A percentile compares a stretch with the other conserved stretches of the same genome.
Conservation (phyloP, 2,113 vertebrate species). For the Polyodon spathula region DNA sequence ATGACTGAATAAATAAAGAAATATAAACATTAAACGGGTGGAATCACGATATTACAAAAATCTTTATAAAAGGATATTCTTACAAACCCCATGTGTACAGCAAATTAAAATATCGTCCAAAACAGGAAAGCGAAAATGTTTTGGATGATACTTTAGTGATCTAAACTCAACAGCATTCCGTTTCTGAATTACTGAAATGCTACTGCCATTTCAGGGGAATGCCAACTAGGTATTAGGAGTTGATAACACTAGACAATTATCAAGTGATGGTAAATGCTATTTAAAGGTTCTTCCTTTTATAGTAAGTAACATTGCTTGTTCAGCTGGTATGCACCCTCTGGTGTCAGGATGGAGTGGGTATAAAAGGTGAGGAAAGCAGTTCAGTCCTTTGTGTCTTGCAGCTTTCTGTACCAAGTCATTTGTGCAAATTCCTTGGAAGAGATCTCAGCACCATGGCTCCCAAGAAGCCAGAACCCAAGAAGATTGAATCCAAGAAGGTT, state of each 20-base stretch:
- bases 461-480: conserved; percentile 62
- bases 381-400: conserved; percentile 1
- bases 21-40: too few relatives aligned
- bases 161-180: conserved; percentile 9
- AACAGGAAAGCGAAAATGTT: too few relatives aligned
- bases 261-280: conserved; percentile 13
- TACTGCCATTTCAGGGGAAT: conserved; percentile 16
- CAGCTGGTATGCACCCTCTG: conserved; percentile 5
- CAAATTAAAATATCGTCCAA: too few relatives aligned
- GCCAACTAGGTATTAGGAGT: conserved; percentile 15
- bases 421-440: background rate
- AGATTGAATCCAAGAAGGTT: conserved; percentile 56
- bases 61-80: too few relatives aligned
- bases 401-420: background rate
- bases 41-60: too few relatives aligned
- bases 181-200: background rate
- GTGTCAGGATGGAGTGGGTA: background rate
- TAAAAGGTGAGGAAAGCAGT: conserved; percentile 14
- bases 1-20: too few relatives aligned
- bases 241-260: conserved; percentile 21
- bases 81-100: background rate
- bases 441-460: conserved; percentile 48
- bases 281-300: conserved; percentile 24
- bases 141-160: too few relatives aligned
- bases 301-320: conserved; percentile 11